These are phyloP conservation scores for Nicator chloris DNA, from an alignment of 2,113 vertebrate species.

Conservation along the genomic window DNA sequence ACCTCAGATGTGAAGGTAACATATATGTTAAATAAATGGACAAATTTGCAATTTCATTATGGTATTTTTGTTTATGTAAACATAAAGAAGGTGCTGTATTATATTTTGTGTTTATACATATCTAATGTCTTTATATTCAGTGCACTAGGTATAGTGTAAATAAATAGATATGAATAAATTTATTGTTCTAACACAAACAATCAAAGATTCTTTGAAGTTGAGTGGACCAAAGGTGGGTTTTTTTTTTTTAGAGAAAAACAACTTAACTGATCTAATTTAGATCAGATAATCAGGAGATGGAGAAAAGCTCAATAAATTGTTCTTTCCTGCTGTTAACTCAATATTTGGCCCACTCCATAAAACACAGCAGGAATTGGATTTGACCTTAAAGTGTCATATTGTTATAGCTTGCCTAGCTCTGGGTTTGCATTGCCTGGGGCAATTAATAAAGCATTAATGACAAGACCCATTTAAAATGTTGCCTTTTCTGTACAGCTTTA, in stretches of 20 bases:
- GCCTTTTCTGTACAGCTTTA: constrained; percentile 85
- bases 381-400: constrained; percentile 99
- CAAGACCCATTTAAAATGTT: constrained; percentile 96
- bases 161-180: background rate
- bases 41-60: background rate
- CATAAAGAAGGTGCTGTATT: background rate
- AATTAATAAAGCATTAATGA: constrained; percentile 99
- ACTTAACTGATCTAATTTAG: constrained; percentile 69
- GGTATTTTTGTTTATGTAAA: background rate
- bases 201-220: constrained; percentile 54
- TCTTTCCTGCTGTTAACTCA: constrained; percentile 86
- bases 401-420: constrained; percentile 85
- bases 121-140: background rate
- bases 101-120: background rate
- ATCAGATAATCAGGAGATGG: constrained; percentile 72
- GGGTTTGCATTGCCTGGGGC: constrained; percentile 86
- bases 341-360: constrained; percentile 85
- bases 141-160: background rate
- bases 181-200: constrained; percentile 25
- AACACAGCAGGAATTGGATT: constrained; percentile 85
- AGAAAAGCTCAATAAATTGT: constrained; percentile 74
- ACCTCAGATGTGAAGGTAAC: constrained; percentile 94
- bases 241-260: constrained; percentile 48
- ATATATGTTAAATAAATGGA: background rate
- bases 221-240: constrained; percentile 35